Evolutionary conservation across 2,797 vertebrate genomes (phyloP), one percentile per base, ranked within the genome.

Genomic region (Strix occidentalis): DNA sequence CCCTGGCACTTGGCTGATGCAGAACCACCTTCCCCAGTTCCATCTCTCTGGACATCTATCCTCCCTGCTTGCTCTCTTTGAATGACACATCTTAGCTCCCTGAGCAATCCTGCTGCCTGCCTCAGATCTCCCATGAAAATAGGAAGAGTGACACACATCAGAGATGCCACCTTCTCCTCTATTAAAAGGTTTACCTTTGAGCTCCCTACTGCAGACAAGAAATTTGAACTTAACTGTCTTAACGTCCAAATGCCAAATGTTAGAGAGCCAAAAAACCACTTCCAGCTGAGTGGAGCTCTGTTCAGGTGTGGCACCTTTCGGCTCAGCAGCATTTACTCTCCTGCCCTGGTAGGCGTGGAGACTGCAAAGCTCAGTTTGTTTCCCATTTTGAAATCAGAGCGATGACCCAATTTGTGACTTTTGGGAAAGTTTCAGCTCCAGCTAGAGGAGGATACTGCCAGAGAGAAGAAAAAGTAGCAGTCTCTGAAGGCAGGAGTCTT

Each of bases 351-450:
- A 93, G 65, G 70, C 15, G 3, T 8, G 20, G 71, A 74, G 54
- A 74, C 88, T 23, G 92, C 57, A 94, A 71, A 97, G 65, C 82
- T 90, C 84, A 46, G 63, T 80, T 91, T 91, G 87, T 46, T 93
- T 91, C 64, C 74, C 56, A 54, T 65, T 95, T n/a, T 12, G 31
- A 96, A 95, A 96, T 81, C 69, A 85, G 72, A 89, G 79, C 21
- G 0, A 45, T 95, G 92, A 94, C 93, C 93, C 89, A 91, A 10
- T 96, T 93, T 91, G 63, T 56, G 84, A 87, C 61, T 92, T 95
- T 29, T 41, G 75, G 91, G 83, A 93, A 96, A 90, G 92, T 68
- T 95, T 86, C 94, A 95, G 90, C 78, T 87, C 54, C 46, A 93
- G 87, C 50, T 87, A 89, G 18, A 94, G 78, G 57, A 87, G 53